Evolutionary conservation across 2,113 vertebrate species (phyloP).

Genomic region (Siniperca knerii): DNA sequence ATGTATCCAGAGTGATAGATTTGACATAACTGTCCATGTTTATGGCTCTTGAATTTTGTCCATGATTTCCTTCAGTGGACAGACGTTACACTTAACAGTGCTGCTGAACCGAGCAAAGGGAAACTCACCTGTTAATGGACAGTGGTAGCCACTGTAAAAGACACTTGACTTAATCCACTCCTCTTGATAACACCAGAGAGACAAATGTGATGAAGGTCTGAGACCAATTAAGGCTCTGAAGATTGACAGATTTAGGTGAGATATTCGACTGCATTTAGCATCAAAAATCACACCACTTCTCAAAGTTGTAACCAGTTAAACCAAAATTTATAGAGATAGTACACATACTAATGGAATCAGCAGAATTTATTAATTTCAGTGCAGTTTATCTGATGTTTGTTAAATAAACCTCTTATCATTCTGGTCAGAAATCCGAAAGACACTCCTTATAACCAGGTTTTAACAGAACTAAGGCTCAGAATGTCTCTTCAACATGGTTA

Average conservation of each 20-base stretch:
- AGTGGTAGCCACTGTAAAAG: background rate
- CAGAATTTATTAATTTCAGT: background rate
- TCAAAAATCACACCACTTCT: background rate
- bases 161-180: background rate
- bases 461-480: too few relatives aligned
- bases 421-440: too few relatives aligned
- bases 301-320: background rate
- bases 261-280: background rate
- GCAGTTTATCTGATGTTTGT: background rate
- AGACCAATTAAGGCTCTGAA: background rate
- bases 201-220: conserved; percentile 7
- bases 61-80: conserved; percentile 41
- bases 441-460: too few relatives aligned
- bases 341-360: background rate
- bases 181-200: background rate
- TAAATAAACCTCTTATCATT: background rate
- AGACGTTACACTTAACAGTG: background rate
- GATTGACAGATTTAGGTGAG: background rate
- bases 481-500: too few relatives aligned
- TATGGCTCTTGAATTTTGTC: conserved; percentile 44
- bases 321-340: background rate
- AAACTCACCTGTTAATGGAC: background rate
- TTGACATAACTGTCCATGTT: conserved; percentile 21
- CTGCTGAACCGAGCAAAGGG: background rate
- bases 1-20: conserved; percentile 44